Evolutionary conservation across 2,888 invertebrate genomes (phyloP).

Genomic region (Aleiodes testaceus): DNA sequence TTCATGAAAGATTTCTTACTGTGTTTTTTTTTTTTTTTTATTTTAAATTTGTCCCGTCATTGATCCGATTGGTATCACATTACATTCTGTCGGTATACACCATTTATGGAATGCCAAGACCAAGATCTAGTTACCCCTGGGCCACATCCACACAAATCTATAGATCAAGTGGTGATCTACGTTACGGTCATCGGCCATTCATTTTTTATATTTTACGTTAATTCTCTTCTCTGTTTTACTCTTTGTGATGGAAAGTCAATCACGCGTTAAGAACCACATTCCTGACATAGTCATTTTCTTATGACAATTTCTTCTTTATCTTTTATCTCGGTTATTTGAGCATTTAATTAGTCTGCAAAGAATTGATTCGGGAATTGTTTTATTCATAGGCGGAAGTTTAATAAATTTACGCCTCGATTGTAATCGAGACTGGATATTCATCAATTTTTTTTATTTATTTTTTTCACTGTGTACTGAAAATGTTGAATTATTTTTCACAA

Average conservation of each 20-base stretch:
- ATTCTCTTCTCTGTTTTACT: not conserved
- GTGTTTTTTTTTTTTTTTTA: not conserved
- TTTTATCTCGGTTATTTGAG: too few relatives aligned
- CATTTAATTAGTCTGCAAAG: too few relatives aligned
- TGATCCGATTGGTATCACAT: constrained; percentile 28
- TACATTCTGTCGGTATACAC: constrained; percentile 14
- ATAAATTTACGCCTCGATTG: not conserved
- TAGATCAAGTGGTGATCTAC: not conserved
- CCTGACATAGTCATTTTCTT: not conserved
- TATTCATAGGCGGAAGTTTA: not conserved
- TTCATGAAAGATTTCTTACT: not conserved
- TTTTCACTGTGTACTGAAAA: too few relatives aligned
- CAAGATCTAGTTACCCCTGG: constrained; percentile 36
- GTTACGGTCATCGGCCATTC: constrained; percentile 11
- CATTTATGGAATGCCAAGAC: constrained; percentile 32
- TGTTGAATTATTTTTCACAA: too few relatives aligned
- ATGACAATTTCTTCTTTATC: too few relatives aligned
- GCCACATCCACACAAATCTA: constrained; percentile 20
- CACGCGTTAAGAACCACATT: constrained; percentile 5
- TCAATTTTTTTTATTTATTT: too few relatives aligned
- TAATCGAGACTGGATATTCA: not conserved
- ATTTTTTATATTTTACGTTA: not conserved
- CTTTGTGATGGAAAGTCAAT: constrained; percentile 6
- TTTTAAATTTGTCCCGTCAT: constrained; percentile 29
- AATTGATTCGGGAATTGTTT: too few relatives aligned